Percentiles rank a stretch among this genome's conserved stretches.
phyloP scores from a whole-genome alignment of 2,113 vertebrate genomes.

The Odobenus rosmarus region DNA sequence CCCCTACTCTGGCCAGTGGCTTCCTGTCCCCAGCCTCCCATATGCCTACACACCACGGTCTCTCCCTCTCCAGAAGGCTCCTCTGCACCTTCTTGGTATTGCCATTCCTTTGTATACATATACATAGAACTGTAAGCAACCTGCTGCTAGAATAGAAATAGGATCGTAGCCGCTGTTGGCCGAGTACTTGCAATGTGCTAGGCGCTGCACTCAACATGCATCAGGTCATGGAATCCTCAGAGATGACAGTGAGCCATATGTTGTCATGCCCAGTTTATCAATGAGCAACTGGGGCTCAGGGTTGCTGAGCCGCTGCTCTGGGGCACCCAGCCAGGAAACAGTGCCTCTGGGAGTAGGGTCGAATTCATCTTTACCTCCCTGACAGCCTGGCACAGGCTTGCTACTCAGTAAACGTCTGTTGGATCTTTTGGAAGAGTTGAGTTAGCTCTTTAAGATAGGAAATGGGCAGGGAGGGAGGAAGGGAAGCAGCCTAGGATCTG shows the following conservation, averaged over 20 bases:
- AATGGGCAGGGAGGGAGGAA: background rate
- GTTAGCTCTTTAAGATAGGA: slow-evolving; percentile 39
- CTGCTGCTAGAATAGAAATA: rapidly evolving
- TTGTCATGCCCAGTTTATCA: background rate
- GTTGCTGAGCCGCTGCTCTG: background rate
- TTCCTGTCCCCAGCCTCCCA: background rate
- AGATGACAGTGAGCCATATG: background rate
- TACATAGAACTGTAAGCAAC: background rate
- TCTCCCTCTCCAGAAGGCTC: background rate
- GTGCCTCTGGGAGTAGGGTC: background rate
- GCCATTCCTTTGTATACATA: rapidly evolving
- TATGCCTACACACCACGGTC: rapidly evolving
- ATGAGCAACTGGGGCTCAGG: background rate
- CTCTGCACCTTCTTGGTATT: background rate
- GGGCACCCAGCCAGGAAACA: background rate
- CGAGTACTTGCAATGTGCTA: background rate
- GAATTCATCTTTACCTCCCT: background rate
- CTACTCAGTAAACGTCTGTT: background rate
- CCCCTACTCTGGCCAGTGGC: background rate
- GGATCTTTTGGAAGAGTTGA: background rate
- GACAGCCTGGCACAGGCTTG: background rate
- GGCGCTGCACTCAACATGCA: rapidly evolving
- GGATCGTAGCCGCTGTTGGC: rapidly evolving
- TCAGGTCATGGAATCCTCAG: background rate
- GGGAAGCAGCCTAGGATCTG: slow-evolving; percentile 14